Evolutionary conservation across 2,888 invertebrate species (phyloP).

Genomic region (Carterocephalus palaemon): DNA sequence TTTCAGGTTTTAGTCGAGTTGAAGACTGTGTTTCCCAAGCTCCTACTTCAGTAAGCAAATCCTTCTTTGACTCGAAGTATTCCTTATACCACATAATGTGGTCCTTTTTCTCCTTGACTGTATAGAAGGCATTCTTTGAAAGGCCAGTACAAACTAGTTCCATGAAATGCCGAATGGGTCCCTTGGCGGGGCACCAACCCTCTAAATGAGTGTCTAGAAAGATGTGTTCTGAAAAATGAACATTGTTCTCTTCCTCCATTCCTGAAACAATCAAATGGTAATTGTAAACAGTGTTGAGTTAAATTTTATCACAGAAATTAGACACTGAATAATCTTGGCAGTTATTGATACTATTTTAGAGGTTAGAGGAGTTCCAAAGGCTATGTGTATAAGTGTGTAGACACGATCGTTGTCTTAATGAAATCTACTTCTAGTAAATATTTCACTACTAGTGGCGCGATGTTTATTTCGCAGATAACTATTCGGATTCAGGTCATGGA

Average conservation of each 20-base stretch:
- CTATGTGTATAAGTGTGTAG: too few relatives aligned
- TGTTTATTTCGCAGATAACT: too few relatives aligned
- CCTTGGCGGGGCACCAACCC: conserved; percentile 92
- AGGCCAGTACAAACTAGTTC: conserved; percentile 95
- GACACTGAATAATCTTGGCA: too few relatives aligned
- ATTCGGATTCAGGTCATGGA: too few relatives aligned
- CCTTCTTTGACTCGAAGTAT: conserved; percentile 90
- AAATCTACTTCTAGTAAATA: too few relatives aligned
- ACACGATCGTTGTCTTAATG: too few relatives aligned
- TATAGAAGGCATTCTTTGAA: conserved; percentile 95
- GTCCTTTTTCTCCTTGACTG: conserved; percentile 90
- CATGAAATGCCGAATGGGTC: conserved; percentile 98
- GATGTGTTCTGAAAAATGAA: conserved; percentile 95
- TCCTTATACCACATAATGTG: conserved; percentile 95
- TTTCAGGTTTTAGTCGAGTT: conserved; percentile 27
- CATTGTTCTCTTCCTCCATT: conserved; percentile 81
- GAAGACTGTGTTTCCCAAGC: conserved; percentile 64
- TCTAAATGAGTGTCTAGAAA: conserved; percentile 93
- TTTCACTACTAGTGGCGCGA: too few relatives aligned
- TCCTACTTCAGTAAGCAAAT: conserved; percentile 83
- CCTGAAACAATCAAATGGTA: conserved; percentile 68
- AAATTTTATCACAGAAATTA: too few relatives aligned
- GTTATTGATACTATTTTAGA: too few relatives aligned
- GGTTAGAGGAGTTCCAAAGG: too few relatives aligned
- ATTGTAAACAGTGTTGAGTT: neutral